Conservation (phyloP, 2,797 vertebrate genomes). For the Cichlasoma orientale region DNA sequence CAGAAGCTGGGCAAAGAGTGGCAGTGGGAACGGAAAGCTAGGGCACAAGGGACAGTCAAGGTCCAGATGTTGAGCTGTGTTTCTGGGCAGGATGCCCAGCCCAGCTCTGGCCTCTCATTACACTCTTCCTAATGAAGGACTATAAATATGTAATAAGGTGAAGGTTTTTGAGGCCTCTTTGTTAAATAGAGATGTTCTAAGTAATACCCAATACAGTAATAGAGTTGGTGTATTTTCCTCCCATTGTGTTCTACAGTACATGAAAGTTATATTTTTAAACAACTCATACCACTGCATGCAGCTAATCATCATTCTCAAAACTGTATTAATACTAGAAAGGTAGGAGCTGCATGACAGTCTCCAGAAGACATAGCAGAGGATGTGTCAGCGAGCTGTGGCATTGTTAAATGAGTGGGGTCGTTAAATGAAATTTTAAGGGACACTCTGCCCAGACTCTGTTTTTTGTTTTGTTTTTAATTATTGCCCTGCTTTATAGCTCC, state of each 20-base stretch:
- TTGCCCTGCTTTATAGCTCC: too few species aligned
- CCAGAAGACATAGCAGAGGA: too few species aligned
- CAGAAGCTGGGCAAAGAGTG: neutral
- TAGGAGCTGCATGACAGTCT: too few species aligned
- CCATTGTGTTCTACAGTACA: neutral
- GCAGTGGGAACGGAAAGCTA: neutral
- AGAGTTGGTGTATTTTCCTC: neutral
- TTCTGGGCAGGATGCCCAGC: conserved; percentile 36
- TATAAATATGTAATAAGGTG: conserved; percentile 34
- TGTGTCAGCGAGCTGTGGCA: too few species aligned
- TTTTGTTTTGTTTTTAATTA: too few species aligned
- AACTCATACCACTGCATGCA: too few species aligned
- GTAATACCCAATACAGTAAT: neutral
- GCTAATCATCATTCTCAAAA: too few species aligned
- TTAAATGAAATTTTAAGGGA: neutral
- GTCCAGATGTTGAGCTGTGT: conserved; percentile 49
- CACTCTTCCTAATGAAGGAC: conserved; percentile 32
- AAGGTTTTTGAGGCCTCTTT: conserved; percentile 5
- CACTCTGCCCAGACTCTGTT: too few species aligned
- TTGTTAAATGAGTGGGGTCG: too few species aligned
- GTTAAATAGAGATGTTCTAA: neutral
- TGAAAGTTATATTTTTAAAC: neutral
- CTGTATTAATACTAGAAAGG: too few species aligned
- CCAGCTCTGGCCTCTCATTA: conserved; percentile 17
- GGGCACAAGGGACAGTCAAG: neutral